phyloP scores from a whole-genome alignment of 2,888 invertebrate species.

The Heteromurus nitidus region DNA sequence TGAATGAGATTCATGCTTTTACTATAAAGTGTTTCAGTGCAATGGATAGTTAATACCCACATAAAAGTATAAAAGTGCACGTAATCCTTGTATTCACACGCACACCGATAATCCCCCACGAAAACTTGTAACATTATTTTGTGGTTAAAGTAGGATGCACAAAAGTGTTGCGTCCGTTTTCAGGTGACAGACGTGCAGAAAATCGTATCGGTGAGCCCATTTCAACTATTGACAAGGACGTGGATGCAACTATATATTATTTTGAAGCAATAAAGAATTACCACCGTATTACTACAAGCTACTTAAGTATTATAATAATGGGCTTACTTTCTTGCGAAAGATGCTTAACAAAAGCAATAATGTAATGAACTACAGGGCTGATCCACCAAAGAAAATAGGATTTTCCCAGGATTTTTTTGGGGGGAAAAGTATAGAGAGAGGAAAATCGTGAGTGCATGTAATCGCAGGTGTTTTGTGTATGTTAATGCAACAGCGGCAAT shows the following conservation, averaged over 20 bases:
- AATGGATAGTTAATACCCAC: no score
- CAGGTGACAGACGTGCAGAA: neutral
- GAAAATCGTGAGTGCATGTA: constrained; percentile 31
- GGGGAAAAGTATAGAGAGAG: neutral
- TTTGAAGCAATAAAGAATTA: neutral
- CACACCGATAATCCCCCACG: neutral
- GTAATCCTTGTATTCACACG: neutral
- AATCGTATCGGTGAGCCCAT: neutral
- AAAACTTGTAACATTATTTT: no score
- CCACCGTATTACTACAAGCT: no score
- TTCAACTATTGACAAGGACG: neutral
- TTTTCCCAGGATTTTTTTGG: constrained; percentile 58
- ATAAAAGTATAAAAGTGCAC: no score
- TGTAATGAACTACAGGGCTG: constrained; percentile 11
- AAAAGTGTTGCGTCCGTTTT: no score
- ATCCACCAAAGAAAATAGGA: constrained; percentile 51
- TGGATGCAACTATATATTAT: neutral
- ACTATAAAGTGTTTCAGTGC: neutral
- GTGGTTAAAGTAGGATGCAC: no score
- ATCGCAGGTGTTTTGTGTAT: constrained; percentile 50
- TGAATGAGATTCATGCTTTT: neutral
- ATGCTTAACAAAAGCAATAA: constrained; percentile 2
- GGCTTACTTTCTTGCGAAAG: no score
- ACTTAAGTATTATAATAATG: no score
- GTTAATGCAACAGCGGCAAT: constrained; percentile 50